Evolutionary conservation across 2,888 invertebrate species (phyloP), one percentile per base, ranked within the genome.

Genomic region (Prosopocoilus inquinatus): DNA sequence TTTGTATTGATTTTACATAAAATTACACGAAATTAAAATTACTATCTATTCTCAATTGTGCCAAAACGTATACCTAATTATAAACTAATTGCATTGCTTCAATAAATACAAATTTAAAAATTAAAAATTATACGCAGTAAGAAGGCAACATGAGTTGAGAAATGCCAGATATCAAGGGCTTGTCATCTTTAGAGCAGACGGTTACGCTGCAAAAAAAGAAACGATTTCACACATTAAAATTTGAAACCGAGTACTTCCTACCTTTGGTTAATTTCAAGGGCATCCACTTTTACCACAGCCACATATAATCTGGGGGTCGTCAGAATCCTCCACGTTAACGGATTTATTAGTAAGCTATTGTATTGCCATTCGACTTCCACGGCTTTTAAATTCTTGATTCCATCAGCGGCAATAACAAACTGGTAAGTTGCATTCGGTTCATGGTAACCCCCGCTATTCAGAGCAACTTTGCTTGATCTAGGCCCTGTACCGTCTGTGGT

Each of bases 281-380:
- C 87, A 43, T 90, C 87, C 35, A 93, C 78, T 45, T 83, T 82
- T 38, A 93, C 76, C 59, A 85, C 85, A 54, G 88, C 87, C 46
- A 93, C 77, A 70, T 86, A 89, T 51, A 91, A 85, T 60, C 86
- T 84, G 0, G 93, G 89, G 3, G 85, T 85, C 53, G 87, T 82
- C 7, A 91, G 75, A 35, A 91, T 75, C 54, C 93, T 80, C 92
- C 93, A 93, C 0, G 92, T 91, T 61, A 92, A 82, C 0, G 92
- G 90, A 75, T 92, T 93, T 64, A 91, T 83, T 15, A 90, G 74
- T 59, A 87, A 90, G 2, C 88, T 87, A 66, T 87, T 85, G 67
- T 90, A 91, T 66, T 87, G 86, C 91, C 91, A 93, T 66, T 87
- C 84, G 1, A 91, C 83, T 61, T 88, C 83, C 0, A 87, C 85